These are phyloP conservation scores for Thomomys bottae DNA, from an alignment of 2,113 vertebrate species.

Conservation along the genomic window DNA sequence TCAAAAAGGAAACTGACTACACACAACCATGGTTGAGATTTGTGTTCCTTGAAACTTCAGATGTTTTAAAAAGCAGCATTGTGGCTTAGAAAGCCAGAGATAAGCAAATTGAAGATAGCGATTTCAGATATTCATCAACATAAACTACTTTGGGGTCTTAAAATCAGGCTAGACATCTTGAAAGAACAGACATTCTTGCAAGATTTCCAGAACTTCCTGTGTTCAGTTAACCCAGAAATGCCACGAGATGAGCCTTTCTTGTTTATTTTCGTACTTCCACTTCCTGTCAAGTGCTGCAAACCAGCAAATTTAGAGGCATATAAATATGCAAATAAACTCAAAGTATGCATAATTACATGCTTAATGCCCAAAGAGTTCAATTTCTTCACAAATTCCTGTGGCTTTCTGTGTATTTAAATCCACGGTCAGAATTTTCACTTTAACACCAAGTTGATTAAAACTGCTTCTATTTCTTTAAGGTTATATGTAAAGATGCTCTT, in stretches of 20 bases:
- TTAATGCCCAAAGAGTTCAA: slow-evolving; percentile 4
- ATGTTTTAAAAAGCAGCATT: neutral
- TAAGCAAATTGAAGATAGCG: slow-evolving; percentile 42
- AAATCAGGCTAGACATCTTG: slow-evolving; percentile 57
- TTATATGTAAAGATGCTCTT: neutral
- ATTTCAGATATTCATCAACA: slow-evolving; percentile 34
- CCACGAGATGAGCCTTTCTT: slow-evolving; percentile 66
- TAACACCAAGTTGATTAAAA: slow-evolving; percentile 12
- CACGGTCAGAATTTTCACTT: slow-evolving; percentile 19
- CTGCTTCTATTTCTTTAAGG: neutral
- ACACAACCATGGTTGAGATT: neutral
- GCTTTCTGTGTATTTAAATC: neutral
- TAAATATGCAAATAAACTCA: slow-evolving; percentile 53
- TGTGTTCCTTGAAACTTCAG: slow-evolving; percentile 31
- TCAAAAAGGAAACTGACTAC: slow-evolving; percentile 16
- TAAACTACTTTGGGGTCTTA: slow-evolving; percentile 17
- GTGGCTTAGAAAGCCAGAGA: neutral
- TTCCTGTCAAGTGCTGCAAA: slow-evolving; percentile 67
- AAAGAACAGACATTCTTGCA: slow-evolving; percentile 71
- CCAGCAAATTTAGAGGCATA: slow-evolving; percentile 56
- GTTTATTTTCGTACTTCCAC: slow-evolving; percentile 78
- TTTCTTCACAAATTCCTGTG: slow-evolving; percentile 38
- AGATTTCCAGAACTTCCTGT: slow-evolving; percentile 80
- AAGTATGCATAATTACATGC: slow-evolving; percentile 20
- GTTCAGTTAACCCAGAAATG: slow-evolving; percentile 67